These are phyloP conservation scores for Rhynchopsitta pachyrhyncha DNA, from an alignment of 2,113 vertebrate species.

Conservation along the genomic window DNA sequence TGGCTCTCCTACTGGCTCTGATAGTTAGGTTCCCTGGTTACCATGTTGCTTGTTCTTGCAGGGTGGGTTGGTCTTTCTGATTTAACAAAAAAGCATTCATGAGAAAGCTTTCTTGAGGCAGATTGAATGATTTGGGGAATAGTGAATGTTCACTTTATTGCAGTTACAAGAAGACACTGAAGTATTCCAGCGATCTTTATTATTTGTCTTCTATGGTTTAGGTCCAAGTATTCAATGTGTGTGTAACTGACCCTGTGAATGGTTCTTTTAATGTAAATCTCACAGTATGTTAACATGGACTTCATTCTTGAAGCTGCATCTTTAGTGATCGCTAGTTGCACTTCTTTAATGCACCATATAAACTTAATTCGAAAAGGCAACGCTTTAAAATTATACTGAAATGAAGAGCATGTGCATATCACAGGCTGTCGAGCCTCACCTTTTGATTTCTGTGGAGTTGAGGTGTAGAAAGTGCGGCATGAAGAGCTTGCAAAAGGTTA, in stretches of 20 bases:
- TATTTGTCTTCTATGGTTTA: neutral
- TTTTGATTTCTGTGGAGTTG: neutral
- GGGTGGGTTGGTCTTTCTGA: neutral
- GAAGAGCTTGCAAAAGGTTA: neutral
- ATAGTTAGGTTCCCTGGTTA: neutral
- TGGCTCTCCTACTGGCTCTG: neutral
- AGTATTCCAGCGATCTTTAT: neutral
- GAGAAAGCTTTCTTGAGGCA: neutral
- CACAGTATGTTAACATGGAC: neutral
- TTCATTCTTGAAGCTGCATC: neutral
- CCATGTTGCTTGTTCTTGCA: neutral
- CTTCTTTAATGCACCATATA: neutral
- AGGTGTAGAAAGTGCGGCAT: neutral
- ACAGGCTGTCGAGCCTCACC: neutral
- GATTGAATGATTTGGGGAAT: neutral
- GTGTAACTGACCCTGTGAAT: neutral
- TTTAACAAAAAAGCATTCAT: neutral
- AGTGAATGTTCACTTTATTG: neutral
- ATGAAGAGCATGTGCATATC: neutral
- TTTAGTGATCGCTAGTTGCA: neutral
- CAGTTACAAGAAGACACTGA: neutral
- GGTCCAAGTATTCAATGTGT: neutral
- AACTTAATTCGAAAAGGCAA: neutral
- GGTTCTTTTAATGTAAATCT: neutral
- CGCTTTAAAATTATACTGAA: neutral